Evolutionary conservation across 2,113 vertebrate genomes (phyloP).

Genomic region (Tretioscincus oriximinensis): DNA sequence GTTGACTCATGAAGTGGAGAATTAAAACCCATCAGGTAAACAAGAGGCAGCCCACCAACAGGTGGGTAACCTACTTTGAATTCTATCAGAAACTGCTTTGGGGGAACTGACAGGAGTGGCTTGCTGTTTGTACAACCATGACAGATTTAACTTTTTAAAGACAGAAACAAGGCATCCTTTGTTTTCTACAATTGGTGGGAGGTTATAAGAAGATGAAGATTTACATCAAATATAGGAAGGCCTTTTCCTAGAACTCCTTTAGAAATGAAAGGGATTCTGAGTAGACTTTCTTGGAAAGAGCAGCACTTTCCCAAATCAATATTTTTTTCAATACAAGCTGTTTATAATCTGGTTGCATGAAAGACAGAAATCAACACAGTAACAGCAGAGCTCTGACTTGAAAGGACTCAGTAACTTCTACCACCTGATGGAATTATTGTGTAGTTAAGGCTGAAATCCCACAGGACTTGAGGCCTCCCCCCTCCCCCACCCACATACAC

Average conservation of each 20-base stretch:
- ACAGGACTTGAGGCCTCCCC: not conserved
- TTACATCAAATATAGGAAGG: conserved; percentile 56
- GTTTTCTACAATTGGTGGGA: conserved; percentile 60
- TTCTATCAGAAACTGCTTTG: conserved; percentile 51
- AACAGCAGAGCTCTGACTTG: not conserved
- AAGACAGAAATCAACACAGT: not conserved
- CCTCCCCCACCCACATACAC: no score
- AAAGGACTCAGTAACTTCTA: not conserved
- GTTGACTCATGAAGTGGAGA: not conserved
- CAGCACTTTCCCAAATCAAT: not conserved
- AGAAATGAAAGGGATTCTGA: not conserved
- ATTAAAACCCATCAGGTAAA: not conserved
- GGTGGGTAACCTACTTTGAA: conserved; percentile 42
- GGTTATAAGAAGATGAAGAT: conserved; percentile 62
- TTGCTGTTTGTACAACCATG: conserved; percentile 63
- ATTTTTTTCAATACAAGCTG: not conserved
- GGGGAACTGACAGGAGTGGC: conserved; percentile 55
- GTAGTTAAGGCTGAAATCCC: not conserved
- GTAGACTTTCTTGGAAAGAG: not conserved
- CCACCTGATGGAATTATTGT: not conserved
- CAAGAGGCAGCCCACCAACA: not conserved
- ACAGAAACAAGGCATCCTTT: conserved; percentile 52
- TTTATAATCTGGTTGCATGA: not conserved
- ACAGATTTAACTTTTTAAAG: conserved; percentile 66
- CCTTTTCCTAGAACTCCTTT: not conserved